Evolutionary conservation across 2,888 invertebrate species (phyloP), one percentile per base, ranked within the genome.

Genomic region (Leptinotarsa rubiginosa): DNA sequence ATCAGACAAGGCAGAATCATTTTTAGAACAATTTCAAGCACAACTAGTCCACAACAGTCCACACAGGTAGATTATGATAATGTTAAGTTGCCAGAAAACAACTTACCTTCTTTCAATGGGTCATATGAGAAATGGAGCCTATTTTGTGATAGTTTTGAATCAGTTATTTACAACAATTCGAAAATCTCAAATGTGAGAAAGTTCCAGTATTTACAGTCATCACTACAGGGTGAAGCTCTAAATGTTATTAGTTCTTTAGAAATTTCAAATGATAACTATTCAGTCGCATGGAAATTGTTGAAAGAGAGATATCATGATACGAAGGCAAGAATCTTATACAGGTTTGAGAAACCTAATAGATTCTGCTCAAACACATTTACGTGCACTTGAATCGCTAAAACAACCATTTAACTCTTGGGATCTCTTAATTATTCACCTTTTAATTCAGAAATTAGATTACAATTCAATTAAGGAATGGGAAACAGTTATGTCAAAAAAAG

Each of bases 181-280:
- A 25, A 25, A 25, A 25, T 25, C 25, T 25, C 25, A 25, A 25
- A 25, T 25, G 25, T 25, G 1, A 25, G 25, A 25, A 25, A 25
- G 25, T 25, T 25, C 18, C 54, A 54, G 3, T 22, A 54, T 20
- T 54, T 54, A 20, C n/a, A n/a, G 12, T 54, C 54, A 18, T 54
- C 54, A n/a, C 18, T 54, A n/a, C 16, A 54, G 50, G 16, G n/a
- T 50, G 50, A 50, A 50, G 4, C 50, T 16, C n/a, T 50, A 50
- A 50, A 54, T n/a, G 16, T 54, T 4, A 54, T 54, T 54, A 15
- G n/a, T n/a, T 54, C 54, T 10, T 20, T n/a, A 18, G 54, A 54
- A 54, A 54, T 54, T 15, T 54, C 20, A 20, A 54, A 54, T 12
- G 54, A 54, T 54, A 54, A 54, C 20, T 54, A 54, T 54, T 20